These are phyloP conservation scores for Muraenolepis orangiensis DNA, from an alignment of 2,797 vertebrate species.

Conservation along the genomic window DNA sequence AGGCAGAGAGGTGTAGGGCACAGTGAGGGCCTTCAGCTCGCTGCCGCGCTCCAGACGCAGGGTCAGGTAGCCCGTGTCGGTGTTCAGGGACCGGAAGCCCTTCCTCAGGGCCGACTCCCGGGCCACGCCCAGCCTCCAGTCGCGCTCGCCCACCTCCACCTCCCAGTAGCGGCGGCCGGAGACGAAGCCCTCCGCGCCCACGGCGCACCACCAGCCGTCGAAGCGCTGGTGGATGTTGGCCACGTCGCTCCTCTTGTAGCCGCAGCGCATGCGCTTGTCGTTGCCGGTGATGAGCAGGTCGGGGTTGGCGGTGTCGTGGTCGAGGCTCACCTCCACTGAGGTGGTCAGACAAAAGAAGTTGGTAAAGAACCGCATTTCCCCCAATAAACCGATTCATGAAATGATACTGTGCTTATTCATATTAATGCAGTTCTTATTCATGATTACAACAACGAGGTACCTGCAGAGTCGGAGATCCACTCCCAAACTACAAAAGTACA, in stretches of 20 bases:
- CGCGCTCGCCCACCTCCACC: constrained; percentile 76
- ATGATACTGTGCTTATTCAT: too few species aligned
- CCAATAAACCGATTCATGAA: too few species aligned
- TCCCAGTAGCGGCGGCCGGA: constrained; percentile 78
- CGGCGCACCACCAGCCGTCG: constrained; percentile 79
- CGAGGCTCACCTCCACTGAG: constrained; percentile 73
- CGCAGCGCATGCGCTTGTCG: constrained; percentile 75
- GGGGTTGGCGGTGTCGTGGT: constrained; percentile 76
- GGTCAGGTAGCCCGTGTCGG: constrained; percentile 73
- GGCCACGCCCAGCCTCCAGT: constrained; percentile 78
- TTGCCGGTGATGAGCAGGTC: constrained; percentile 75
- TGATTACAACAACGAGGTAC: constrained; percentile 43
- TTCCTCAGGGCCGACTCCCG: constrained; percentile 75
- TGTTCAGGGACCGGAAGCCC: constrained; percentile 78
- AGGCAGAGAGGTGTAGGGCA: constrained; percentile 74
- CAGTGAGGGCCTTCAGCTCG: constrained; percentile 78
- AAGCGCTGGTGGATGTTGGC: constrained; percentile 76
- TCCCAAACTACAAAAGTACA: constrained; percentile 70
- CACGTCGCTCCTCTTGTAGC: constrained; percentile 72
- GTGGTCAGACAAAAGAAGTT: background rate
- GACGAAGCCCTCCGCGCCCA: constrained; percentile 63
- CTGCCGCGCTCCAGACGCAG: constrained; percentile 76
- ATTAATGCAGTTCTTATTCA: background rate
- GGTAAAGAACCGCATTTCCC: background rate
- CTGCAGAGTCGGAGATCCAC: constrained; percentile 75